These are phyloP conservation scores for Ploceus nigricollis DNA, from an alignment of 2,113 vertebrate genomes.

Conservation along the genomic window DNA sequence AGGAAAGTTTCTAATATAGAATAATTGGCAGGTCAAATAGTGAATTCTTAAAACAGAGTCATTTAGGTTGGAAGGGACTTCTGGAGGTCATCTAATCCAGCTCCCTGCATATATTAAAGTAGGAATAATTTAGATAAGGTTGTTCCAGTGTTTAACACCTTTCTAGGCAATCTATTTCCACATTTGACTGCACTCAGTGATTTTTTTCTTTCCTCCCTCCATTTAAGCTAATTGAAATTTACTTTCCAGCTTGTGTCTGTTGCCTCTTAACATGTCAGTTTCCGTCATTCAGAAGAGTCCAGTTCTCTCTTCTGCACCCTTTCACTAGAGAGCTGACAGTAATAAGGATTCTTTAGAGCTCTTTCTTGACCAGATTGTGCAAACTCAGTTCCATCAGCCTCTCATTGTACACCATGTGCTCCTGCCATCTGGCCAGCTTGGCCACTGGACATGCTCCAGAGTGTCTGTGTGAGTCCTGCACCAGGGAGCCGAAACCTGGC, in stretches of 20 bases:
- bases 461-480: not conserved
- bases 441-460: not conserved
- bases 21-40: not conserved
- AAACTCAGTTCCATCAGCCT: not conserved
- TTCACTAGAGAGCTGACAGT: not conserved
- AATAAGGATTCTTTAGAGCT: not conserved
- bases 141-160: not conserved
- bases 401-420: rapidly evolving
- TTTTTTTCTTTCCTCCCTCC: not conserved
- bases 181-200: not conserved
- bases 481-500: rapidly evolving
- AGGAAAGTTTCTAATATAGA: not conserved
- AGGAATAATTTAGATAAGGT: not conserved
- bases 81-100: not conserved
- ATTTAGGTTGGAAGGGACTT: not conserved
- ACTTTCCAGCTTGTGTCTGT: not conserved
- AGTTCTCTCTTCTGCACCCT: not conserved
- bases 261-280: not conserved
- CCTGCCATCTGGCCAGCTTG: not conserved
- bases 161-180: not conserved
- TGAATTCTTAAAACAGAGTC: not conserved
- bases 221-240: not conserved
- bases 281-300: not conserved
- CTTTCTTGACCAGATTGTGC: not conserved
- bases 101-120: not conserved